These are phyloP conservation scores for Phaethornis superciliosus DNA, from an alignment of 2,113 vertebrate species.

Conservation along the genomic window DNA sequence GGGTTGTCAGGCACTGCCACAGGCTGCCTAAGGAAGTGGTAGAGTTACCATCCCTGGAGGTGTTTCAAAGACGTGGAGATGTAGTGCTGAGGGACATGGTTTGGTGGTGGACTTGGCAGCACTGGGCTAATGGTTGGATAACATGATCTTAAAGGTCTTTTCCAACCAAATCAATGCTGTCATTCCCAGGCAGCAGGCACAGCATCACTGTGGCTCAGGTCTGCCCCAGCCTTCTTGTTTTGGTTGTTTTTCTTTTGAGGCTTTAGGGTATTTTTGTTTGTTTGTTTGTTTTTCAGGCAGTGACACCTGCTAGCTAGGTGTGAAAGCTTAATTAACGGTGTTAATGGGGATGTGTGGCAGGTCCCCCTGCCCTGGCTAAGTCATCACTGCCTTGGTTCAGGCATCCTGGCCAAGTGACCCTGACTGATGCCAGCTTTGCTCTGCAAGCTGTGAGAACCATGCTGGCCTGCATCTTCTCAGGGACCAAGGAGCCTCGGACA, in stretches of 20 bases:
- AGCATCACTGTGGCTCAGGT: not conserved
- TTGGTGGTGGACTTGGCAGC: too few species aligned
- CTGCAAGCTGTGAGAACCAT: fast-evolving
- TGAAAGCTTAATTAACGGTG: not conserved
- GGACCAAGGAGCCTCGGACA: not conserved
- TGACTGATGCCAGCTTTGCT: not conserved
- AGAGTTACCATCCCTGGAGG: too few species aligned
- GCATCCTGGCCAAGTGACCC: not conserved
- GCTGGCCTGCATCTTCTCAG: fast-evolving
- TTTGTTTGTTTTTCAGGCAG: too few species aligned
- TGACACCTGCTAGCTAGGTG: not conserved
- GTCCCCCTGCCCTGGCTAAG: fast-evolving
- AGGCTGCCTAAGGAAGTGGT: too few species aligned
- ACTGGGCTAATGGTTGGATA: too few species aligned
- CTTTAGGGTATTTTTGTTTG: too few species aligned
- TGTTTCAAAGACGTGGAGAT: too few species aligned
- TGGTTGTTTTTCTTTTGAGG: too few species aligned
- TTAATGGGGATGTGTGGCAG: not conserved
- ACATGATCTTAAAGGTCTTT: too few species aligned
- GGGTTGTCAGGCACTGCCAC: too few species aligned
- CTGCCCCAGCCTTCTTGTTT: not conserved
- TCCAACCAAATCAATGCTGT: too few species aligned
- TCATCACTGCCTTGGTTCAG: not conserved
- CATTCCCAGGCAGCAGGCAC: not conserved
- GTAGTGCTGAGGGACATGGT: too few species aligned